Evolutionary conservation across 1,140 invertebrate genomes (phyloP).

Genomic region (Diachasma alloeum): DNA sequence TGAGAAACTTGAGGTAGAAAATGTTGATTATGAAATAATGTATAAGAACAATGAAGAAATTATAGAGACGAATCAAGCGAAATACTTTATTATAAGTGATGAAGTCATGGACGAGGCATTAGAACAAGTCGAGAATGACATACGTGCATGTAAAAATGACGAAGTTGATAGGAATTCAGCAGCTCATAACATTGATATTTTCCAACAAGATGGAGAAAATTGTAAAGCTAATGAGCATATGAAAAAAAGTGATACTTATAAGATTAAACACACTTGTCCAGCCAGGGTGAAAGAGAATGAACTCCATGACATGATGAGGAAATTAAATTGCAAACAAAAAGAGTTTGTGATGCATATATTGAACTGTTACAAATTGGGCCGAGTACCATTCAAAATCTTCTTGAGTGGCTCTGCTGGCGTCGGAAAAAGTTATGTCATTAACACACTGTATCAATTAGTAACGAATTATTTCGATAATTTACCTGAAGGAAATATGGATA

Average conservation of each 20-base stretch:
- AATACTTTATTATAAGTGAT: too few species aligned
- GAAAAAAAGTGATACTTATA: neutral
- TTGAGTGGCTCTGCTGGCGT: slow-evolving; percentile 30
- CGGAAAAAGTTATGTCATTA: neutral
- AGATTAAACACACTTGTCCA: neutral
- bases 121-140: neutral
- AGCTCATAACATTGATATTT: neutral
- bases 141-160: neutral
- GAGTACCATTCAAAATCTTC: slow-evolving; percentile 24
- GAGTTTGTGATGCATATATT: too few species aligned
- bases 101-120: too few species aligned
- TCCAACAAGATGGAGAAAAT: neutral
- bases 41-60: neutral
- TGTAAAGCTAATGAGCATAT: neutral
- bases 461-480: too few species aligned
- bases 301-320: too few species aligned
- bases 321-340: too few species aligned
- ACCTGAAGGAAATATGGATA: neutral
- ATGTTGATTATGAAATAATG: slow-evolving; percentile 10
- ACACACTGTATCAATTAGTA: too few species aligned
- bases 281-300: neutral
- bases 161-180: neutral
- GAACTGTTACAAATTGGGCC: too few species aligned
- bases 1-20: too few species aligned
- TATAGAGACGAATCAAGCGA: neutral